Percentiles rank a stretch among this genome's conserved stretches.
phyloP scores from a whole-genome alignment of 2,113 vertebrate species.

The Stictonetta naevosa region DNA sequence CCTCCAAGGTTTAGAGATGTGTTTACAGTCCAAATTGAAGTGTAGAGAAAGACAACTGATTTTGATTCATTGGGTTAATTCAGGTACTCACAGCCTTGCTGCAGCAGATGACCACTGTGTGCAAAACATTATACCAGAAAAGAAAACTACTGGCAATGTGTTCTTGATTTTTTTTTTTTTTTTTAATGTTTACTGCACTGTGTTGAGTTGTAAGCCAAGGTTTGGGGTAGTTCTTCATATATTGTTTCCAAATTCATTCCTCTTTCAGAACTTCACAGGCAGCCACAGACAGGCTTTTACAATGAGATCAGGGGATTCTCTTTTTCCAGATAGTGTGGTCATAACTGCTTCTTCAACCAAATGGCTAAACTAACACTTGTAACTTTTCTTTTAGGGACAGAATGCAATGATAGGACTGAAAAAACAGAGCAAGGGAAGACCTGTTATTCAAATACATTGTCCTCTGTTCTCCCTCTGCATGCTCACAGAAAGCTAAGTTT shows the following conservation, averaged over 20 bases:
- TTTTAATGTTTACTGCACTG: neutral
- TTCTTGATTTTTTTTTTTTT: neutral
- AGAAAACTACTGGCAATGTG: neutral
- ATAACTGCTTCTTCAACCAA: neutral
- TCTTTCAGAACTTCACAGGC: neutral
- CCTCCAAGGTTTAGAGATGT: neutral
- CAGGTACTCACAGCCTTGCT: neutral
- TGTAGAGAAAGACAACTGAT: neutral
- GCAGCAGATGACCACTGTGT: neutral
- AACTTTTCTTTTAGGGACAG: neutral
- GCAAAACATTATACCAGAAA: neutral
- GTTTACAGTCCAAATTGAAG: neutral
- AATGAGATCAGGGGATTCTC: neutral
- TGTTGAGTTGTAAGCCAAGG: neutral
- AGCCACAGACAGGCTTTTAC: neutral
- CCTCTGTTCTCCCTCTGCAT: neutral
- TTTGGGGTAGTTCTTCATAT: neutral
- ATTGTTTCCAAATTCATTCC: neutral
- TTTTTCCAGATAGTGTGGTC: neutral
- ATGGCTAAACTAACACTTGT: neutral
- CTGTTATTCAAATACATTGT: neutral
- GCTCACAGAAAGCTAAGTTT: neutral
- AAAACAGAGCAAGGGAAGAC: neutral
- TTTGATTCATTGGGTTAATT: neutral
- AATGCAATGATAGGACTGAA: neutral